Percentiles rank a stretch among this genome's conserved stretches.
These are phyloP conservation scores for Amphiprion percula DNA, from an alignment of 2,113 vertebrate species.

Conservation along the genomic window DNA sequence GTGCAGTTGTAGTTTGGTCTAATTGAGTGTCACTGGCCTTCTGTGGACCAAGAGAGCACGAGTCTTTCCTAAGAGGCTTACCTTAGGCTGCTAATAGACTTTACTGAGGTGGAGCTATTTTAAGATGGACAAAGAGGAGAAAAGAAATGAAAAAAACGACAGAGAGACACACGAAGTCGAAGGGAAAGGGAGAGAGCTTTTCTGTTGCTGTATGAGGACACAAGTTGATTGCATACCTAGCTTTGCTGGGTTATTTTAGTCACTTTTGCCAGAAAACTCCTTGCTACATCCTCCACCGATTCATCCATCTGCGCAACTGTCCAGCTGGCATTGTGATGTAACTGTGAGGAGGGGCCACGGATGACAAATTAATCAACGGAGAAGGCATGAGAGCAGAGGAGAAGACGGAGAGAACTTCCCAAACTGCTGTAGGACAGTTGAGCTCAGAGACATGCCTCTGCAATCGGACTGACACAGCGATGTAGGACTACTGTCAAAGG, in stretches of 20 bases:
- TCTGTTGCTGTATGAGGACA: not conserved
- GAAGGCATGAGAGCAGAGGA: slow-evolving; percentile 41
- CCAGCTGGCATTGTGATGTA: slow-evolving; percentile 55
- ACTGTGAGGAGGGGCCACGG: slow-evolving; percentile 33
- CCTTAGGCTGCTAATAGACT: slow-evolving; percentile 80
- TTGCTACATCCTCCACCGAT: slow-evolving; percentile 19
- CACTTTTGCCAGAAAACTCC: slow-evolving; percentile 5
- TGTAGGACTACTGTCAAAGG: slow-evolving; percentile 14
- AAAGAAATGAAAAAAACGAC: slow-evolving; percentile 35
- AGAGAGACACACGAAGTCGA: not conserved
- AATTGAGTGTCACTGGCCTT: slow-evolving; percentile 47
- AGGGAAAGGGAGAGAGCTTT: not conserved
- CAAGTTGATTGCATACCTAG: not conserved
- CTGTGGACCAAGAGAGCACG: slow-evolving; percentile 65
- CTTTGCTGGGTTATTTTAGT: slow-evolving; percentile 11
- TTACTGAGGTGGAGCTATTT: slow-evolving; percentile 76
- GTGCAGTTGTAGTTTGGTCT: slow-evolving; percentile 56
- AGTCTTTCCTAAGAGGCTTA: slow-evolving; percentile 79
- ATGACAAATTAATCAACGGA: slow-evolving; percentile 42
- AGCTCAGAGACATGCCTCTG: slow-evolving; percentile 19
- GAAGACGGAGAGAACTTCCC: slow-evolving; percentile 25
- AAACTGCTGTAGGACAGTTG: slow-evolving; percentile 25
- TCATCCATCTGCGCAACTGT: slow-evolving; percentile 44
- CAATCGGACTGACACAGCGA: slow-evolving; percentile 22
- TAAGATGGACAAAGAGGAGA: slow-evolving; percentile 56